phyloP scores from a whole-genome alignment of 2,797 vertebrate species.

The Dicrostonyx torquatus region DNA sequence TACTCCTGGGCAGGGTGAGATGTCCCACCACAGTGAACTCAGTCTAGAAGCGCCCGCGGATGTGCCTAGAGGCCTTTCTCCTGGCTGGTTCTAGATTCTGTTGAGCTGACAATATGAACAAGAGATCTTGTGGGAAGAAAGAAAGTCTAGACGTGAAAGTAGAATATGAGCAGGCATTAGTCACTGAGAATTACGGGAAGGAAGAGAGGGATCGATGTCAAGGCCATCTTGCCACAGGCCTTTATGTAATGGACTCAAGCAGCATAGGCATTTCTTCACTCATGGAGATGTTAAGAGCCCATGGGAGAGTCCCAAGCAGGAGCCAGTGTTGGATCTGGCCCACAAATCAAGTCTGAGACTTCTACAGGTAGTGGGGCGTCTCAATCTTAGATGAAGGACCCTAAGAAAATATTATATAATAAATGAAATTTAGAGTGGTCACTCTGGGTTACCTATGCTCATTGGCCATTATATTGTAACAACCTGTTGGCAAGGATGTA shows the following conservation, averaged over 20 bases:
- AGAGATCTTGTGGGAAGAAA: neutral
- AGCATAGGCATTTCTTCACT: neutral
- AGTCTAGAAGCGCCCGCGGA: neutral
- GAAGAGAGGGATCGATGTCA: neutral
- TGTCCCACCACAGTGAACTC: neutral
- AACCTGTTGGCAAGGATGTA: rapidly evolving
- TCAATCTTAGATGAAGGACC: neutral
- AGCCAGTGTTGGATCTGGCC: neutral
- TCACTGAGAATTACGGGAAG: neutral
- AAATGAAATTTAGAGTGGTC: neutral
- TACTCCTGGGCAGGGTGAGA: no score
- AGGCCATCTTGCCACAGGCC: neutral
- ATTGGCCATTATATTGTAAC: neutral
- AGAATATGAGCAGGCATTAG: neutral
- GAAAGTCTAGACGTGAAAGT: neutral
- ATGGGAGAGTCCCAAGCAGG: neutral
- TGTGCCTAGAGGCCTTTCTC: neutral
- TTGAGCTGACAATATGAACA: neutral
- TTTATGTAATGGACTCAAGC: neutral
- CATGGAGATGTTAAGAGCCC: neutral
- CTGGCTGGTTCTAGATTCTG: neutral
- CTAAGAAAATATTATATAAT: neutral
- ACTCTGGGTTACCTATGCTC: neutral
- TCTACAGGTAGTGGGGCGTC: neutral
- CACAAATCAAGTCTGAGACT: neutral